Evolutionary conservation across 2,888 invertebrate species (phyloP), one percentile per base, ranked within the genome.

Genomic region (Ochlodes sylvanus): DNA sequence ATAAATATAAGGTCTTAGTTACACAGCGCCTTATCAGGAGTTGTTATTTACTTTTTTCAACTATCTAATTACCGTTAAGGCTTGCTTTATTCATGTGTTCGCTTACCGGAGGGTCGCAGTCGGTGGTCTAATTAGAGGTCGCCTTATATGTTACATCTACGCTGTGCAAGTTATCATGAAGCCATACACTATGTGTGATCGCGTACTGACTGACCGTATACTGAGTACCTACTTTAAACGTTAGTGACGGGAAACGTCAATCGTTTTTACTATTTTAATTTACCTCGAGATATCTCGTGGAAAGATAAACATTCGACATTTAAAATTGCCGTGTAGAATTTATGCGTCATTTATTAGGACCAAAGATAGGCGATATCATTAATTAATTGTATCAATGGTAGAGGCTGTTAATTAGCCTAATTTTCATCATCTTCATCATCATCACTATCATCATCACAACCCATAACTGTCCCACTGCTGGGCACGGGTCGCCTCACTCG

Each of bases 101-200:
- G 32, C 17, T 61, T 61, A 44, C 55, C 12, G 61, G 61, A 7
- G 60, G 44, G 34, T 61, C 61, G 44, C 67, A 41, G 67, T 67
- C 17, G 61, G 67, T 61, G 67, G 67, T 67, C 67, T 67, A 67
- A 67, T 67, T 61, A 67, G 52, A 66, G 58, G 65, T 52, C 27
- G 65, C 58, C 58, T 61, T 67, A 60, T 67, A 67, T 52, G 66
- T 44, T 38, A 14, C 19, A 12, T 44, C 44, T 32, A 50, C 50
- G 50, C 19, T 19, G 50, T 50, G 7, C 50, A 19, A 9, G 19
- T 19, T 19, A 19, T 50, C 50, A 50, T 50, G 50, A 50, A 21
- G 19, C 19, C n/a, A 47, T 47, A 19, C 9, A 19, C 19, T 19
- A 44, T 47, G 17, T 47, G 7, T 14, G 9, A 44, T 42, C 7